Base-by-base conservation (phyloP, 2,888 invertebrate species). In the Taenaris catops region DNA sequence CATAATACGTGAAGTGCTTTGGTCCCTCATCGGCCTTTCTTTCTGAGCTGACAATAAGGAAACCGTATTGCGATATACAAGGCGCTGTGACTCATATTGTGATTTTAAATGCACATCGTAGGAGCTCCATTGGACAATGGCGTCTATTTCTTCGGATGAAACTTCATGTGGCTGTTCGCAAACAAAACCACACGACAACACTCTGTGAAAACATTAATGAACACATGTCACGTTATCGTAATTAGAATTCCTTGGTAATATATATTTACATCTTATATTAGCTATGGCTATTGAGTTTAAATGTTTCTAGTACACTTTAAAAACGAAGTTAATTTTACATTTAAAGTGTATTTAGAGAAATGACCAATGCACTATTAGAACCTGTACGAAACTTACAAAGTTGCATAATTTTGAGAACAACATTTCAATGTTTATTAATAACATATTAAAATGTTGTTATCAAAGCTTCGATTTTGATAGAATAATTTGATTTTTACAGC, bases 141-240 rank as follows among this genome's bases (percentile, higher is more conserved):
- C 61, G 14, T 79, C 66, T 2, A 71, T 62, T 42, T 89, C 88
- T 25, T 80, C 79, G 9, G 67, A 57, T 31, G 86, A 69, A 19
- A 78, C 48, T 19, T 66, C 65, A n/a, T 70, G 67, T 11, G 78
- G 71, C 18, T 74, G 42, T 31, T 88, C 81, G 56, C 92, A 92
- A 33, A 88, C 63, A 54, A 91, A 91, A 8, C 92, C 91, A 58
- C 90, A 90, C 8, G 89, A 81, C 45, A 83, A 68, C 10, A 89
- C 49, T 35, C 86, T 87, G 61, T 23, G 29, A 43, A 48, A 44
- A 39, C 31, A 44, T 46, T 41, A 18, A 27, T n/a, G n/a, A n/a
- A n/a, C 9, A 41, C 24, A 38, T 32, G 21, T 8, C 33, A 36
- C 20, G 26, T 25, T 35, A 34, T 25, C 8, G 14, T n/a, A 36